Conservation (phyloP, 2,888 invertebrate species). For the Clusia tigrina region DNA sequence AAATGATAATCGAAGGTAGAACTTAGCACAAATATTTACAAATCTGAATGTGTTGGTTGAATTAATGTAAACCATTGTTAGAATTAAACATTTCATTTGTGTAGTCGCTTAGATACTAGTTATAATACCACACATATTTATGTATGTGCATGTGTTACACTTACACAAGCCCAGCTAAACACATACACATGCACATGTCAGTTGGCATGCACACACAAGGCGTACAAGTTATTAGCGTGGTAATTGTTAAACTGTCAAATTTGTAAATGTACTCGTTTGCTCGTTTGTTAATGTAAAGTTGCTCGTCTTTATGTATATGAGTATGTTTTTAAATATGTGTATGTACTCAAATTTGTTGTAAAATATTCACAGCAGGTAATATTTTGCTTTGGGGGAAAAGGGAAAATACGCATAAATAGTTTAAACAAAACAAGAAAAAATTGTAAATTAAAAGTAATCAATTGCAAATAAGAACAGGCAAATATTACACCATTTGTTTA, state of each 20-base stretch:
- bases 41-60: constrained; percentile 7
- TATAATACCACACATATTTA: not conserved
- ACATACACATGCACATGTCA: not conserved
- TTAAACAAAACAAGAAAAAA: constrained; percentile 10
- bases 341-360: no score
- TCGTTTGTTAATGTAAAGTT: no score
- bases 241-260: no score
- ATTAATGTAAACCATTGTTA: not conserved
- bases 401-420: constrained; percentile 41
- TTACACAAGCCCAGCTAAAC: not conserved
- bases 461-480: no score
- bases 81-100: not conserved
- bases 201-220: constrained; percentile 7
- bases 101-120: not conserved
- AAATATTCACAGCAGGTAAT: not conserved
- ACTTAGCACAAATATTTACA: no score
- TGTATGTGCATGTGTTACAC: no score
- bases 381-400: constrained; percentile 34
- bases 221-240: constrained; percentile 29
- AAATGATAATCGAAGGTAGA: no score
- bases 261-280: no score
- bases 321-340: no score
- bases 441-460: constrained; percentile 10
- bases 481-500: no score
- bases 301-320: no score